These are phyloP conservation scores for Aselliscus stoliczkanus DNA, from an alignment of 2,797 vertebrate species.

Conservation along the genomic window DNA sequence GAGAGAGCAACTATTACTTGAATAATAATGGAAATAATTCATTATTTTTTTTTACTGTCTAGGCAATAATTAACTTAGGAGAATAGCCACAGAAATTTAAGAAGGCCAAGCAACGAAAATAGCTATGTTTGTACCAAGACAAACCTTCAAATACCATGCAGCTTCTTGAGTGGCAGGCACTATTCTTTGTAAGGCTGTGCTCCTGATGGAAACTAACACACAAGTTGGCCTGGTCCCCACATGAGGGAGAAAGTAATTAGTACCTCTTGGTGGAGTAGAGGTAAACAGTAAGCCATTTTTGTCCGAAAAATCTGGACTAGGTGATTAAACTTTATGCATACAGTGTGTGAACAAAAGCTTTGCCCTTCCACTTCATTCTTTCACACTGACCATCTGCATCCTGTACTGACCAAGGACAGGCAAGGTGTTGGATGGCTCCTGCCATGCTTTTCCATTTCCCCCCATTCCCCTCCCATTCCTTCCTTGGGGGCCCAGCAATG, in stretches of 20 bases:
- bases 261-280: neutral
- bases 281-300: neutral
- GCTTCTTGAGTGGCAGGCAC: rapidly evolving
- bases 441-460: too few species aligned
- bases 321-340: neutral
- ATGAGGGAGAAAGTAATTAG: neutral
- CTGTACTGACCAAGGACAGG: neutral
- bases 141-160: neutral
- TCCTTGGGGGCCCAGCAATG: neutral
- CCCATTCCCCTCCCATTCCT: rapidly evolving
- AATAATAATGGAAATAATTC: neutral
- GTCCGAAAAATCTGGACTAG: neutral
- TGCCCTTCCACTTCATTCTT: neutral
- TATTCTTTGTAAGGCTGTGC: neutral
- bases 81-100: neutral
- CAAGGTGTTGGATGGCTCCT: neutral
- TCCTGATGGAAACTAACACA: neutral
- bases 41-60: neutral
- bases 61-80: neutral
- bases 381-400: too few species aligned
- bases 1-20: neutral
- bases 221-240: neutral
- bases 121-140: neutral
- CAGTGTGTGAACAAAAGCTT: neutral
- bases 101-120: neutral